Evolutionary conservation across 2,888 invertebrate genomes (phyloP), one percentile per base, ranked within the genome.

Genomic region (Acanthosepion esculentum): DNA sequence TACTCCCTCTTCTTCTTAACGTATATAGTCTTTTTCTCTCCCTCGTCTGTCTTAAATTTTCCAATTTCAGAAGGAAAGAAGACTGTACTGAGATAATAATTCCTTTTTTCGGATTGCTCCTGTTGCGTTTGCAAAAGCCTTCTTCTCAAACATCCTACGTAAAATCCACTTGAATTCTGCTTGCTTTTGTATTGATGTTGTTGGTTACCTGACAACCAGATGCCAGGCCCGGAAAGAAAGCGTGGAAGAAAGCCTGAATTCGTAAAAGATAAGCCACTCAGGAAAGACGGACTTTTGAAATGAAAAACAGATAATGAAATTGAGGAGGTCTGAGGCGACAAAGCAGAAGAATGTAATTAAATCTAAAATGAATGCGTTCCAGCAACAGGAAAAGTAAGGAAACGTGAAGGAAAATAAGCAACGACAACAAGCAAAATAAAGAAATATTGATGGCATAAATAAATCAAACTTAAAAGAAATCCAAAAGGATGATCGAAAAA

Each of bases 241-340:
- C n/a, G n/a, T 78, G 78, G n/a, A n/a, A 4, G 78, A 15, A 78
- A 78, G n/a, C 78, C n/a, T 78, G 33, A 78, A 78, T 78, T 33
- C 12, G 12, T 2, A n/a, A 78, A 78, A 78, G 78, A 78, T 78
- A 78, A 78, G 78, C n/a, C n/a, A n/a, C 10, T 78, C 78, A n/a
- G 78, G 12, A 78, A 78, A 12, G 78, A 2, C n/a, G 78, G 1
- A n/a, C 78, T 12, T 12, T 10, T n/a, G 78, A 78, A 78, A 78
- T 78, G 78, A 12, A 78, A 78, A 78, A n/a, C n/a, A 78, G 78
- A 78, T 78, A 78, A 78, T n/a, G n/a, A 78, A n/a, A 78, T 78
- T 78, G n/a, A 78, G 12, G 78, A n/a, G n/a, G n/a, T n/a, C n/a
- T 78, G n/a, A 33, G 78, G 33, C n/a, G 23, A 78, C n/a, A 78